These are phyloP conservation scores for Platanista minor DNA, from an alignment of 2,113 vertebrate species.

Conservation along the genomic window DNA sequence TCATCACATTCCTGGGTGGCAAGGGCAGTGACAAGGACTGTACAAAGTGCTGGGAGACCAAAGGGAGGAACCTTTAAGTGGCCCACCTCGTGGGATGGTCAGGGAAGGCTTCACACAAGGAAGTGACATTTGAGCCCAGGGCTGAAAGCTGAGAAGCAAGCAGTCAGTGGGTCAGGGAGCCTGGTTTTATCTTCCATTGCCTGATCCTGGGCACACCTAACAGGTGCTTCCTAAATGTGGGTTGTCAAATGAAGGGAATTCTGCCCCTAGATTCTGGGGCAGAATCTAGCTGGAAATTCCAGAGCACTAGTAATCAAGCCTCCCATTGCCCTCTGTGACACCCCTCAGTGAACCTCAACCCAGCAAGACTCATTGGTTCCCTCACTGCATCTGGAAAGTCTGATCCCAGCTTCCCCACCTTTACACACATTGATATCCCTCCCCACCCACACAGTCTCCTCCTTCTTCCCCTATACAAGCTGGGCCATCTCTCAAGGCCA, in stretches of 20 bases:
- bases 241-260: neutral
- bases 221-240: neutral
- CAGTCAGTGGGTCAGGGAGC: neutral
- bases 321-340: no score
- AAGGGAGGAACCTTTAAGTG: neutral
- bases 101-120: neutral
- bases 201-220: neutral
- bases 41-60: neutral
- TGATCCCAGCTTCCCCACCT: neutral
- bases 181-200: neutral
- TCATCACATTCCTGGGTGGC: neutral
- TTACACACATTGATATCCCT: neutral
- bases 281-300: neutral
- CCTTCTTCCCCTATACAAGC: neutral
- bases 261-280: no score
- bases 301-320: no score
- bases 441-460: neutral
- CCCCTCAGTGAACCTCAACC: neutral
- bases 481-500: neutral
- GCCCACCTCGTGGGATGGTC: neutral
- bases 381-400: neutral
- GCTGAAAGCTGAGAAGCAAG: neutral
- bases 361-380: neutral
- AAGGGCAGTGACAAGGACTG: neutral
- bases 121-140: neutral